Evolutionary conservation across 2,113 vertebrate genomes (phyloP).

Genomic region (Hippoglossus stenolepis): DNA sequence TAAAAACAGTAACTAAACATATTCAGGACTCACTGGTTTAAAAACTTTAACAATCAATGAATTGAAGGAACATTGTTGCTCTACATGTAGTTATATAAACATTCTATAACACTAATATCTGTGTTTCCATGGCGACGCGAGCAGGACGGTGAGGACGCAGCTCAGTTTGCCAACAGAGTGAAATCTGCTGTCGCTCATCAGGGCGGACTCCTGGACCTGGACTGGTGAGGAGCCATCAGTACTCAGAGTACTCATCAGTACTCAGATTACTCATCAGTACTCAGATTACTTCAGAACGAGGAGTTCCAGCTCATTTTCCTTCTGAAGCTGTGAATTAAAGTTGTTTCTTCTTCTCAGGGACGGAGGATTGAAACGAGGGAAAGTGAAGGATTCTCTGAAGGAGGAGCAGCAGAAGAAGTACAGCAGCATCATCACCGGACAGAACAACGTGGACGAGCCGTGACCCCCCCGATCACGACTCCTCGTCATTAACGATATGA

Average conservation of each 20-base stretch:
- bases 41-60: too few relatives aligned
- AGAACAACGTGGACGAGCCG: slow-evolving; percentile 57
- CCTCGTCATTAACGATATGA: too few relatives aligned
- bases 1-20: not conserved
- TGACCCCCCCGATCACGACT: too few relatives aligned
- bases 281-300: too few relatives aligned
- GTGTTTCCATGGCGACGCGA: not conserved
- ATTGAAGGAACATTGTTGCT: too few relatives aligned
- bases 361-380: slow-evolving; percentile 90
- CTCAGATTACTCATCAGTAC: too few relatives aligned
- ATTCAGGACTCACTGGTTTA: not conserved
- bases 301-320: not conserved
- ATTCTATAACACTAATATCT: not conserved
- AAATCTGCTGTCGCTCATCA: slow-evolving; percentile 91
- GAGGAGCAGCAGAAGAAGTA: slow-evolving; percentile 96
- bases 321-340: not conserved
- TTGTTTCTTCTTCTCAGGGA: slow-evolving; percentile 84
- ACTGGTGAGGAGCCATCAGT: slow-evolving; percentile 84
- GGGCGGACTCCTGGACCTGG: slow-evolving; percentile 92
- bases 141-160: slow-evolving; percentile 92
- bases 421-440: slow-evolving; percentile 90
- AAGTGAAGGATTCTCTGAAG: slow-evolving; percentile 90
- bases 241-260: not conserved
- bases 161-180: slow-evolving; percentile 94
- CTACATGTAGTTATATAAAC: too few relatives aligned